Evolutionary conservation across 2,888 invertebrate species (phyloP).

Genomic region (Caenorhabditis sp.): DNA sequence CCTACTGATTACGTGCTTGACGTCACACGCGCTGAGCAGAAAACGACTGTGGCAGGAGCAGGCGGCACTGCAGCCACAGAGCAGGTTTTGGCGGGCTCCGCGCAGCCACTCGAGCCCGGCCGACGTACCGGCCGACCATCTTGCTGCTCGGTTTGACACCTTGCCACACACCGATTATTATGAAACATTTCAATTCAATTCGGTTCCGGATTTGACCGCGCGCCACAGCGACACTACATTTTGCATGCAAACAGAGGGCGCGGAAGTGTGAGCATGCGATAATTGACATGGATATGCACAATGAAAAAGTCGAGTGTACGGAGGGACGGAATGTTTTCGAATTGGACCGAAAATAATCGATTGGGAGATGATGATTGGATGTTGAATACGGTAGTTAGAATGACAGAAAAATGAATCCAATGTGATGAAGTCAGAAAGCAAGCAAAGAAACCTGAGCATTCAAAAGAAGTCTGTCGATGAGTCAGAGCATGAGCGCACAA

Average conservation of each 20-base stretch:
- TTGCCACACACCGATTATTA: conserved; percentile 54
- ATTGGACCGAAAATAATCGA: neutral
- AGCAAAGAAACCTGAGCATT: too few relatives aligned
- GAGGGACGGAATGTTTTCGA: conserved; percentile 5
- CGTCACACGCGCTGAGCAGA: conserved; percentile 45
- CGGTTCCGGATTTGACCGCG: conserved; percentile 45
- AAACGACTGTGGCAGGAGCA: conserved; percentile 31
- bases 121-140: conserved; percentile 19
- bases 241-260: conserved; percentile 26
- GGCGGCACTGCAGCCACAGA: conserved; percentile 36
- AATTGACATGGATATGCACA: conserved; percentile 53
- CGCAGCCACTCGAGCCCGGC: conserved; percentile 42
- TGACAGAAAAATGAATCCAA: too few relatives aligned
- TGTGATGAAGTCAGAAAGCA: too few relatives aligned
- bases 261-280: conserved; percentile 39
- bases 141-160: conserved; percentile 42
- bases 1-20: conserved; percentile 46
- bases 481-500: too few relatives aligned
- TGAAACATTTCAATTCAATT: conserved; percentile 45
- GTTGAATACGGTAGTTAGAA: too few relatives aligned
- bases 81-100: conserved; percentile 37
- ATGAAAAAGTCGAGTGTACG: conserved; percentile 19
- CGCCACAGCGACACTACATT: conserved; percentile 17
- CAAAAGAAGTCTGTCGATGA: too few relatives aligned
- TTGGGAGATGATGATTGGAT: too few relatives aligned